Percentiles rank a stretch among this genome's conserved stretches.
Conservation (phyloP, 2,888 invertebrate species). For the Dolomedes plantarius region DNA sequence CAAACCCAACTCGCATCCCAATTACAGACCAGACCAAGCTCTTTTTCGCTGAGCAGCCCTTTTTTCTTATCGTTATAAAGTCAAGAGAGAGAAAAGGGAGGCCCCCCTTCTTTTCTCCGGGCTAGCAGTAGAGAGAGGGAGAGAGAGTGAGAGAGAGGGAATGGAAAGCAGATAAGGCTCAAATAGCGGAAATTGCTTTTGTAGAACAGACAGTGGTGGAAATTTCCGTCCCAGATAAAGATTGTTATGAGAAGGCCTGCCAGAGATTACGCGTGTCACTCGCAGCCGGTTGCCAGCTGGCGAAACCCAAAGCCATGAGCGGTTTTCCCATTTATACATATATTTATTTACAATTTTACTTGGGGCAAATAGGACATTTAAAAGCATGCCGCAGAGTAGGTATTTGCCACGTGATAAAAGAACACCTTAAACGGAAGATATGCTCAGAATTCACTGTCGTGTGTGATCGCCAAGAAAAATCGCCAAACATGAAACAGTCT, state of each 20-base stretch:
- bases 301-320: background rate
- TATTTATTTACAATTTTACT: too few species aligned
- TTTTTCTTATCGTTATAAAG: conserved; percentile 12
- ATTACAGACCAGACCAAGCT: background rate
- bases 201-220: conserved; percentile 30
- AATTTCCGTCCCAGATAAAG: conserved; percentile 40
- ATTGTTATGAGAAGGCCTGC: conserved; percentile 11
- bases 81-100: background rate
- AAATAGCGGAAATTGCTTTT: conserved; percentile 65
- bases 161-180: conserved; percentile 38
- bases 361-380: too few species aligned
- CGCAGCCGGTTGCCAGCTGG: background rate
- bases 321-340: too few species aligned
- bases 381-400: too few species aligned
- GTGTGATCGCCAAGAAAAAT: too few species aligned
- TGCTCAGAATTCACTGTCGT: too few species aligned
- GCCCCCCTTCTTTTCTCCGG: background rate
- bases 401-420: too few species aligned
- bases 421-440: too few species aligned
- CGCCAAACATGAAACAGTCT: too few species aligned
- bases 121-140: background rate
- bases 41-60: background rate
- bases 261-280: conserved; percentile 7
- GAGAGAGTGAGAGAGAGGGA: background rate
- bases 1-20: conserved; percentile 1